These are phyloP conservation scores for Geophilus truncorum DNA, from an alignment of 2,888 invertebrate species.

Conservation along the genomic window DNA sequence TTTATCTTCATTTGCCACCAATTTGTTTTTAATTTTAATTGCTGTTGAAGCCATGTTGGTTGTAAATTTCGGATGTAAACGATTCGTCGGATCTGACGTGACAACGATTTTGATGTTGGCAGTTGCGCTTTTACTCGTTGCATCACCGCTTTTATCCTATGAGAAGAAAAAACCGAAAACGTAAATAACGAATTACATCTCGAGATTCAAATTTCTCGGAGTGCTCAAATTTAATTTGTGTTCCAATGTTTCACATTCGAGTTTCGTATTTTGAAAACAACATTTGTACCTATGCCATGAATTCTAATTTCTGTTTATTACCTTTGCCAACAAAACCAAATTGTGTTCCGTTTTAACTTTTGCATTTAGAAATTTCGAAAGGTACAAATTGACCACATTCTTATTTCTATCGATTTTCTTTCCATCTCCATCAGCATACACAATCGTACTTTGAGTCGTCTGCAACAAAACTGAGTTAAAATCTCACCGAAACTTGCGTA, in stretches of 20 bases:
- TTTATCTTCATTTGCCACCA: no score
- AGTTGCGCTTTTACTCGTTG: background rate
- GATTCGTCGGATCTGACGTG: background rate
- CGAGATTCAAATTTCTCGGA: no score
- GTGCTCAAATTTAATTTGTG: no score
- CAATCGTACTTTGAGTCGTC: background rate
- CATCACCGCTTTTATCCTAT: background rate
- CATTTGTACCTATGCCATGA: background rate
- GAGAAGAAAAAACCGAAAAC: background rate
- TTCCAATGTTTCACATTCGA: background rate
- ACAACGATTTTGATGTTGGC: background rate
- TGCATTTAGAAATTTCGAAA: background rate
- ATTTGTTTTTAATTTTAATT: background rate
- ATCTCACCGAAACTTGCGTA: no score
- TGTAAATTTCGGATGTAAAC: background rate
- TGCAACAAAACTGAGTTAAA: background rate
- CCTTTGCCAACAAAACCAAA: background rate
- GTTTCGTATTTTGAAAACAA: background rate
- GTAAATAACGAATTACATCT: no score
- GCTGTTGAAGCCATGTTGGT: background rate
- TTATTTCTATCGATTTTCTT: background rate
- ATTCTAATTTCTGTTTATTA: no score
- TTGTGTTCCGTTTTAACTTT: background rate
- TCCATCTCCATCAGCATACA: background rate
- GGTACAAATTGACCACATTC: background rate